Evolutionary conservation across 1,140 invertebrate species (phyloP), one percentile per base, ranked within the genome.

Genomic region (Calliopsis andreniformis): DNA sequence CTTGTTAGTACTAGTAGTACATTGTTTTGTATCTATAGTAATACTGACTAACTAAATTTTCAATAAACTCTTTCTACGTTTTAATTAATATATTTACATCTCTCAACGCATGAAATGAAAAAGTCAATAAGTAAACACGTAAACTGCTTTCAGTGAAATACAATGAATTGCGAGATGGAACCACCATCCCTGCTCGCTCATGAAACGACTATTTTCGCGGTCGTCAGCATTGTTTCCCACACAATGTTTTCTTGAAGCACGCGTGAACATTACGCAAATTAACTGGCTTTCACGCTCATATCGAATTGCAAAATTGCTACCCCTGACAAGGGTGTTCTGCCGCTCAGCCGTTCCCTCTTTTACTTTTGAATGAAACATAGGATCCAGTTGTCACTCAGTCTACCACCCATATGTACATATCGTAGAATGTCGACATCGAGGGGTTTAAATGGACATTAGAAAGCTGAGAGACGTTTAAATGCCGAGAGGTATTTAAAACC

Each of bases 191-290:
- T 47, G 47, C 42, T 45, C 61, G 49, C 47, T 66, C 61, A 49
- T 43, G 30, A 56, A 73, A 53, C 47, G 70, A 73, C 66, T 73
- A 66, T 66, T 73, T 73, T 73, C 39, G 39, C 35, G n/a, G 61
- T 30, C 14, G 49, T 0, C 14, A 14, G n/a, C 35, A 73, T 66
- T 73, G 70, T 64, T 73, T 51, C 28, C 12, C 25, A n/a, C 25
- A 10, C 39, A 56, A 55, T 43, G 23, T 32, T 45, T 49, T 16
- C 23, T 5, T 14, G 28, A 49, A 39, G 51, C 39, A 18, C 30
- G 43, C 4, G 61, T 6, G 30, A 58, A 58, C 56, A 32, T 58
- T 58, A 58, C 56, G 56, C 56, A 58, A 58, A 58, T 58, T 32
- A 20, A 58, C 32, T n/a, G 18, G 12, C 25, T 2, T 18, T 16